Percentiles rank a stretch among this genome's conserved stretches.
Evolutionary conservation across 2,888 invertebrate species (phyloP).

Genomic region (Stenodera caucasica): DNA sequence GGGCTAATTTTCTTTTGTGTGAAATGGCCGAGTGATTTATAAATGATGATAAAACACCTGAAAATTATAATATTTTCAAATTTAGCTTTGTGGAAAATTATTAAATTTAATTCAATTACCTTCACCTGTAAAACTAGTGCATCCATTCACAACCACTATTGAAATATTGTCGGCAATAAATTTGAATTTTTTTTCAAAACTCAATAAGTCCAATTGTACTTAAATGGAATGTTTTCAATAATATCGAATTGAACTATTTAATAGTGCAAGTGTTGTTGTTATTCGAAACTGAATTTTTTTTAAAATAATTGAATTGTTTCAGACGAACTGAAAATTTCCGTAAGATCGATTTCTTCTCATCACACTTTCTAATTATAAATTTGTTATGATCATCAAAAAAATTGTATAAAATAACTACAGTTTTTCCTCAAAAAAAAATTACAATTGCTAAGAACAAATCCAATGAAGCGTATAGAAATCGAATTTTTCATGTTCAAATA

Average conservation of each 20-base stretch:
- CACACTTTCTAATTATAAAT: background rate
- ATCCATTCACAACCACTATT: background rate
- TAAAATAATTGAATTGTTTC: no score
- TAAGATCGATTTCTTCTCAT: background rate
- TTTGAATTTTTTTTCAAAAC: background rate
- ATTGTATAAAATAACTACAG: background rate
- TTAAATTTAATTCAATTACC: background rate
- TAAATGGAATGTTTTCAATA: no score
- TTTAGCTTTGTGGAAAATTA: no score
- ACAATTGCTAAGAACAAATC: background rate
- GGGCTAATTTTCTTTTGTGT: background rate
- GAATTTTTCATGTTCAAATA: no score
- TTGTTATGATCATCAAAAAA: background rate
- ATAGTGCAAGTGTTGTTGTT: no score
- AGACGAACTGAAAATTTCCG: no score
- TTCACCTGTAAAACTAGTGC: constrained; percentile 3
- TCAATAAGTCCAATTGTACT: background rate
- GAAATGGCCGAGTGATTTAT: background rate
- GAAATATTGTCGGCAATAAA: background rate
- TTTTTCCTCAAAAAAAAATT: background rate
- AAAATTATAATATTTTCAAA: no score
- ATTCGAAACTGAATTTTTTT: no score
- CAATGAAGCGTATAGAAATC: background rate
- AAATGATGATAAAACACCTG: background rate
- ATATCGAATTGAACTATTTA: no score